Evolutionary conservation across 2,113 vertebrate species (phyloP).

Genomic region (human (Homo sapiens)): GRCh38 chr1:205980501-205981000

Average conservation of each 20-base stretch:
- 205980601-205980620: not conserved
- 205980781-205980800: not conserved
- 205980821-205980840: fast-evolving
- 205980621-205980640: not conserved
- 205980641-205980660: not conserved
- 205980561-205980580: not conserved
- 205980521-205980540: fast-evolving
- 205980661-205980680: not conserved
- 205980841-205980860: fast-evolving
- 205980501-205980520: fast-evolving
- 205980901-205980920: not conserved
- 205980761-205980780: not conserved
- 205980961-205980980: not conserved
- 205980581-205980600: not conserved
- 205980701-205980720: not conserved
- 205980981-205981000: not conserved
- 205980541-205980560: not conserved
- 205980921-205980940: not conserved
- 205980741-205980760: fast-evolving
- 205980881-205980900: too few species aligned
- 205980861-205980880: fast-evolving
- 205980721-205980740: fast-evolving
- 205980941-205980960: not conserved
- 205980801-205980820: not conserved
- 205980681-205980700: not conserved